A percentile compares a stretch with the other conserved stretches of the same genome.
Evolutionary conservation across 2,113 vertebrate species (phyloP).

Genomic region (Orthochromis indermauri): DNA sequence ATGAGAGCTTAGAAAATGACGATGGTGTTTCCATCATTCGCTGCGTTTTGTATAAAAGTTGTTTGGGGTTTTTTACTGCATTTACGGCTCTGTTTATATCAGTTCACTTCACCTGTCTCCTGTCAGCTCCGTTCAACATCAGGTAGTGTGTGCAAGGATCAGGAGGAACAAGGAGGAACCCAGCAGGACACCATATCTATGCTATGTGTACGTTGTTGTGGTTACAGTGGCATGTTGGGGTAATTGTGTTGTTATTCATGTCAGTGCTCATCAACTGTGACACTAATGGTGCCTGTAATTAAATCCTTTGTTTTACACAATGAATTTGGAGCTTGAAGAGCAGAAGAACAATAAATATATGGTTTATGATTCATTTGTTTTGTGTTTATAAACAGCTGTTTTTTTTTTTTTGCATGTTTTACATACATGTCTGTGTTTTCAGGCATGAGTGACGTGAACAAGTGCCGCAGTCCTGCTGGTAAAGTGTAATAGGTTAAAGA

Average conservation of each 20-base stretch:
- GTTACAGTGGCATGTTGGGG: neutral
- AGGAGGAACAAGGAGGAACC: neutral
- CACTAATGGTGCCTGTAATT: neutral
- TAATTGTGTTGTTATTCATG: neutral
- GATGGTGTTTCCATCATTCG: neutral
- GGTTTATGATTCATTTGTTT: neutral
- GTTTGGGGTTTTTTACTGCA: neutral
- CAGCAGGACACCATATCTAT: neutral
- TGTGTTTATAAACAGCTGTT: neutral
- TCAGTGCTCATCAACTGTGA: neutral
- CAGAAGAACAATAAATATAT: neutral
- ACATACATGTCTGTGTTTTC: neutral
- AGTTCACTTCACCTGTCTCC: neutral
- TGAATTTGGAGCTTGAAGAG: neutral
- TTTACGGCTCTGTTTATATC: neutral
- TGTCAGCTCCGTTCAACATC: neutral
- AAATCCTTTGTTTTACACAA: neutral
- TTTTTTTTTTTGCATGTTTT: neutral
- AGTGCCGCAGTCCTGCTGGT: neutral
- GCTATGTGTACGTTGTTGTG: neutral
- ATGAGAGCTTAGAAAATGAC: fast-evolving
- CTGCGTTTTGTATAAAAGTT: neutral
- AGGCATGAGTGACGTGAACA: neutral
- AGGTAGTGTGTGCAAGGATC: neutral
- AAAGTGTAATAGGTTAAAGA: neutral